These are phyloP conservation scores for Charaxes varanes DNA, from an alignment of 1,140 invertebrate genomes.

Conservation along the genomic window DNA sequence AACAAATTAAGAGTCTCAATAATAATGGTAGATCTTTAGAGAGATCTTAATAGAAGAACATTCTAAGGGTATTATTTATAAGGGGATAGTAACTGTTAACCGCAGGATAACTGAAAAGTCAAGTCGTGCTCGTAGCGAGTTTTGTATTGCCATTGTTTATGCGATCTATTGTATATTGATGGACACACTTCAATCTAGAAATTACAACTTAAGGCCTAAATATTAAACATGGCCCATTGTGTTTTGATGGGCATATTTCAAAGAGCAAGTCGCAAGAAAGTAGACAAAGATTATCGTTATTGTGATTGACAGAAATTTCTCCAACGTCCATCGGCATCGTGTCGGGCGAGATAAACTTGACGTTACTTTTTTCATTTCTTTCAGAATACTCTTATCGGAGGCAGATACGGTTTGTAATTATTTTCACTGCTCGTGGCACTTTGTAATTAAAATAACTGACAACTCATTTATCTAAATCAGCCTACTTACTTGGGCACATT, in stretches of 20 bases:
- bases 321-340: slow-evolving; percentile 8
- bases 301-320: slow-evolving; percentile 16
- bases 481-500: slow-evolving; percentile 12
- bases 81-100: too few species aligned
- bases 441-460: slow-evolving; percentile 13
- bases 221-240: slow-evolving; percentile 4
- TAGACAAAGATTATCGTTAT: slow-evolving; percentile 5
- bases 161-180: background rate
- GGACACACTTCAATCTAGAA: background rate
- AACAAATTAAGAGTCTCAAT: too few species aligned
- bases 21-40: too few species aligned
- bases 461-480: slow-evolving; percentile 17
- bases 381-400: slow-evolving; percentile 7
- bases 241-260: slow-evolving; percentile 8
- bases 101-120: too few species aligned
- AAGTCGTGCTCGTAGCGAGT: background rate
- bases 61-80: too few species aligned
- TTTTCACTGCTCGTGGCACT: slow-evolving; percentile 16
- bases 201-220: background rate
- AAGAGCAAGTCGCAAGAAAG: slow-evolving; percentile 2
- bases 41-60: too few species aligned
- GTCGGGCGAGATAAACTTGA: slow-evolving; percentile 14
- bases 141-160: background rate
- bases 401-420: slow-evolving; percentile 14
- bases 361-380: slow-evolving; percentile 10